phyloP scores from a whole-genome alignment of 2,113 vertebrate species.

The Strix uralensis region DNA sequence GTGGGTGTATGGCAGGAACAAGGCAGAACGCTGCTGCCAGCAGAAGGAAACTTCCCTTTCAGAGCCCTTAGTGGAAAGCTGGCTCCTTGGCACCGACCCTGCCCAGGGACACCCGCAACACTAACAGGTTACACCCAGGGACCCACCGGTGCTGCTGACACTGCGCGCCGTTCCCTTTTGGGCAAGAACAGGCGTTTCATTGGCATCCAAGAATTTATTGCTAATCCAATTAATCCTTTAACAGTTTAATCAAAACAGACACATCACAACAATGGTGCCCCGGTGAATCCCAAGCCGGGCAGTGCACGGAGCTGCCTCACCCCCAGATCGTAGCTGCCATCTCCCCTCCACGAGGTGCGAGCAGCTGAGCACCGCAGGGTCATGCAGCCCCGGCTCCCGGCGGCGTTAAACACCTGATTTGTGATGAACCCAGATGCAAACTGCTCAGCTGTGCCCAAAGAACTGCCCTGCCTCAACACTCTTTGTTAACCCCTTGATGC shows the following conservation, averaged over 20 bases:
- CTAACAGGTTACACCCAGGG: neutral
- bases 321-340: accelerated
- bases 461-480: too few relatives aligned
- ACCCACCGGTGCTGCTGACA: accelerated
- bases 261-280: accelerated
- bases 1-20: accelerated
- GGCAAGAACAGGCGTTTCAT: accelerated
- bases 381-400: too few relatives aligned
- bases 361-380: neutral
- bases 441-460: accelerated
- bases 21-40: neutral
- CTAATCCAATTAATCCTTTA: neutral
- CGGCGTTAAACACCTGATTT: too few relatives aligned
- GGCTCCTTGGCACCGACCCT: accelerated
- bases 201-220: neutral
- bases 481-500: too few relatives aligned
- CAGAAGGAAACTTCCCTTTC: neutral
- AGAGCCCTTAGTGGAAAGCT: accelerated
- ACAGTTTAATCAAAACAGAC: neutral
- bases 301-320: neutral
- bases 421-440: neutral
- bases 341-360: neutral
- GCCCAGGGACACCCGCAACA: neutral
- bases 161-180: accelerated
- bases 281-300: neutral